Conservation (phyloP, 2,113 vertebrate genomes). For the Eudyptes chrysolophus region DNA sequence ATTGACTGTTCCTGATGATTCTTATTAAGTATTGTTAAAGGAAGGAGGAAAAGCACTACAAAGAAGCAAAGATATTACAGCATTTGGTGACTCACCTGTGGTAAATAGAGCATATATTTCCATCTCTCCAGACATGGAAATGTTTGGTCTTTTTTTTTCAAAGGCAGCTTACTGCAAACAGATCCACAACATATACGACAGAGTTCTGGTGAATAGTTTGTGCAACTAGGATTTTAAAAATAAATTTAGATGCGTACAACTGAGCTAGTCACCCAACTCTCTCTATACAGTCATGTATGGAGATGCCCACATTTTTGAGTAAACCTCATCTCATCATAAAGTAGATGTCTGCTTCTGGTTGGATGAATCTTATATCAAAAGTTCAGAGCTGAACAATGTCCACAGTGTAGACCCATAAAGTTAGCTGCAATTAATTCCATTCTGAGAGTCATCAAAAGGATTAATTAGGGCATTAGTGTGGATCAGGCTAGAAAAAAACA, state of each 20-base stretch:
- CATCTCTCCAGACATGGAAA: neutral
- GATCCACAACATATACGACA: neutral
- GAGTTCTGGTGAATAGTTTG: neutral
- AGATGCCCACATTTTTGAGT: neutral
- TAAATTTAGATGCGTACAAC: neutral
- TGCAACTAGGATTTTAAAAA: neutral
- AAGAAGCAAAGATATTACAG: neutral
- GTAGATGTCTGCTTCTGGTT: neutral
- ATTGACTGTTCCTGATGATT: neutral
- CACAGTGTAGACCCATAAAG: neutral
- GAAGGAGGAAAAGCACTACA: neutral
- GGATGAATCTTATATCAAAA: accelerated
- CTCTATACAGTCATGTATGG: neutral
- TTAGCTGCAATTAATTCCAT: neutral
- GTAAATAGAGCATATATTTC: neutral
- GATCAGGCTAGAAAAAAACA: neutral
- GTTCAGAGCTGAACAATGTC: neutral
- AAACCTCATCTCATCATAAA: neutral
- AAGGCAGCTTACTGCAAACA: neutral
- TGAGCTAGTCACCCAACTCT: neutral
- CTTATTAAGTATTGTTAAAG: neutral
- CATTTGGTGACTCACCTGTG: neutral
- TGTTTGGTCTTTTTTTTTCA: neutral
- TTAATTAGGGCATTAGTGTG: neutral
- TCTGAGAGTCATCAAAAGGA: neutral